Base-by-base conservation (phyloP, 2,797 vertebrate species). In the Anguilla marmorata region DNA sequence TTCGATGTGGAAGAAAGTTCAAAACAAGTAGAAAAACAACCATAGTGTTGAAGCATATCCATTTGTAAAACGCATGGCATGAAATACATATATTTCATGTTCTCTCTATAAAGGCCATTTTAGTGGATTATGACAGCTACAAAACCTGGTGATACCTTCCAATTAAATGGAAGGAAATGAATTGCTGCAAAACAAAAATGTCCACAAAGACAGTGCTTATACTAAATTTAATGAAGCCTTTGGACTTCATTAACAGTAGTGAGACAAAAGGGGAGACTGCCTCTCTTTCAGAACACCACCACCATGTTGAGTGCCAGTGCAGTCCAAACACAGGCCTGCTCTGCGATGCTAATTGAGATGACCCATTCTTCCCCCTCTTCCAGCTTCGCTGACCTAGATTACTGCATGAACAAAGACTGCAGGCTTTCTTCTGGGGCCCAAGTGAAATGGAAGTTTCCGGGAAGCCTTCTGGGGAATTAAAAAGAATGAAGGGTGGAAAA, bases 321-420 rank as follows among this genome's bases (percentile, higher is more conserved):
- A 45, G 52, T 86, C 85, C 85, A 66, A 85, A 74, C 41, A 69
- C 85, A 72, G 85, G 45, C 58, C 60, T 45, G 85, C 66, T 86
- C 33, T 27, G 12, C n/a, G 60, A 86, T 19, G 27, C 58, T 19
- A 48, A 66, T 80, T 86, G 8, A 66, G 60, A 69, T 41, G 58
- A 86, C 58, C 85, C 37, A 48, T 86, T 84, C 85, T 88, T 84
- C 8, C 76, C 48, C 45, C 60, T 54, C 50, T 30, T 69, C 12
- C 45, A 86, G 84, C 56, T 54, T 84, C 56, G 58, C 56, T 88
- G 85, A 88, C 88, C 88, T 69, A 86, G 48, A 84, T 88, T 50
- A 27, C 58, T 2, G 41, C 60, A 27, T 52, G 37, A 56, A 79
- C 79, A 37, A 69, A 83, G 88, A 88, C 72, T 11, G n/a, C 74